Conservation (phyloP, 2,888 invertebrate genomes). For the Autographa pulchrina region DNA sequence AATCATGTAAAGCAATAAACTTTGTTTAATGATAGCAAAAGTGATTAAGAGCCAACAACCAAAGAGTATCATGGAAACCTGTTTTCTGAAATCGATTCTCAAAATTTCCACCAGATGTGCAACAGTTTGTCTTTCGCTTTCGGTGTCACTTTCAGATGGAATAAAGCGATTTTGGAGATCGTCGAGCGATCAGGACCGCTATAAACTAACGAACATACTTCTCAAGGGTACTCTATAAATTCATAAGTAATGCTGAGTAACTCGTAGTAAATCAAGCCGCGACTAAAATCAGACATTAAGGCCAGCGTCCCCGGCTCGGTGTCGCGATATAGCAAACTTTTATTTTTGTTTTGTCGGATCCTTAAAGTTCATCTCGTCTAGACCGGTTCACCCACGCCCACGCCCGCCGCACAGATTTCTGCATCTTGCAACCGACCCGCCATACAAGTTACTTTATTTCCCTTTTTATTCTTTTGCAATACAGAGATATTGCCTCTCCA, state of each 20-base stretch:
- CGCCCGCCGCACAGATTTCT: constrained; percentile 86
- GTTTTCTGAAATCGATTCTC: constrained; percentile 25
- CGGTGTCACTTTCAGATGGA: constrained; percentile 18
- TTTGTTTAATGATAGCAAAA: constrained; percentile 41
- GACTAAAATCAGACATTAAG: constrained; percentile 76
- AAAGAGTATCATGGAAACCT: constrained; percentile 31
- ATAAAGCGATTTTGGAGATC: constrained; percentile 18
- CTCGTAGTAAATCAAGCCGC: constrained; percentile 62
- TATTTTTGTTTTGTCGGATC: constrained; percentile 85
- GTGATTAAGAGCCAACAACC: constrained; percentile 29
- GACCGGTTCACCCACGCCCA: constrained; percentile 87
- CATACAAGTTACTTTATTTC: constrained; percentile 86
- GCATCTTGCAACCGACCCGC: constrained; percentile 87
- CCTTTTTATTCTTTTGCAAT: constrained; percentile 86
- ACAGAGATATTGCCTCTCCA: constrained; percentile 79
- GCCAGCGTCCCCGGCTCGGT: constrained; percentile 74
- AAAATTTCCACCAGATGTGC: constrained; percentile 21
- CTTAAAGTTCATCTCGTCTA: constrained; percentile 88
- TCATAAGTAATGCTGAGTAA: constrained; percentile 51
- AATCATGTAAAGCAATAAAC: constrained; percentile 38
- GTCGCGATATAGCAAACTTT: constrained; percentile 80
- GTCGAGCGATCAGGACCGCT: constrained; percentile 9
- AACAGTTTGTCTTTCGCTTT: constrained; percentile 35
- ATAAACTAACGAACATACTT: not conserved
- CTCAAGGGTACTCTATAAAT: constrained; percentile 24